Base-by-base conservation (phyloP, 2,113 vertebrate genomes). In the Ophiodon elongatus region DNA sequence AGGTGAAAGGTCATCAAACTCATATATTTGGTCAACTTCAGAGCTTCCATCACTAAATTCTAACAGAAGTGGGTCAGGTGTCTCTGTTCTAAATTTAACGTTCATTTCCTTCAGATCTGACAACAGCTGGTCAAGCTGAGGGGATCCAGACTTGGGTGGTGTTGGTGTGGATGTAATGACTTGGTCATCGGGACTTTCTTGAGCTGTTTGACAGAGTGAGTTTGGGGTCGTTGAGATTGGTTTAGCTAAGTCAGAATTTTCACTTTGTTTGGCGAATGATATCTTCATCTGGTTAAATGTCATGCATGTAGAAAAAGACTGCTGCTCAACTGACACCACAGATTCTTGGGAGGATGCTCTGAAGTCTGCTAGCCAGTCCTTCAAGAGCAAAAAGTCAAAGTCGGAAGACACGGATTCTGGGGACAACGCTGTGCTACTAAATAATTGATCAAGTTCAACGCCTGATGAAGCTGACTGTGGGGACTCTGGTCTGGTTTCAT, bases 51-150 rank as follows among this genome's bases (percentile, higher is more conserved):
- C 52, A 33, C 39, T 79, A 10, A 60, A 88, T 57, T 82, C 77
- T 59, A 80, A 85, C 8, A 47, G 27, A 80, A 23, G 15, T 45
- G n/a, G 25, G 7, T 71, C 66, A 57, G 70, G 39, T 54, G 29
- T 65, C 50, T 89, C 78, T 77, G 80, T 63, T 65, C n/a, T 76
- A 60, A 89, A 89, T 7, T 77, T 81, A 47, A 83, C 45, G 84
- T 91, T 89, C 70, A 92, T 84, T 21, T 90, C 84, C 76, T 92
- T 82, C 23, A 91, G 69, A 66, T 93, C 88, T 39, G 82, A 88
- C n/a, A 91, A 43, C 14, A 93, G 75, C 50, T 82, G 79, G 47
- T 91, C 89, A 70, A 90, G 87, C 76, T 90, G 83, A 81, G 89
- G 80, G 7, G 89, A 93, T 41, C 60, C 70, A 69, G 83, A 88